Evolutionary conservation across 2,797 vertebrate genomes (phyloP).

Genomic region (Orientallactaga sibirica): DNA sequence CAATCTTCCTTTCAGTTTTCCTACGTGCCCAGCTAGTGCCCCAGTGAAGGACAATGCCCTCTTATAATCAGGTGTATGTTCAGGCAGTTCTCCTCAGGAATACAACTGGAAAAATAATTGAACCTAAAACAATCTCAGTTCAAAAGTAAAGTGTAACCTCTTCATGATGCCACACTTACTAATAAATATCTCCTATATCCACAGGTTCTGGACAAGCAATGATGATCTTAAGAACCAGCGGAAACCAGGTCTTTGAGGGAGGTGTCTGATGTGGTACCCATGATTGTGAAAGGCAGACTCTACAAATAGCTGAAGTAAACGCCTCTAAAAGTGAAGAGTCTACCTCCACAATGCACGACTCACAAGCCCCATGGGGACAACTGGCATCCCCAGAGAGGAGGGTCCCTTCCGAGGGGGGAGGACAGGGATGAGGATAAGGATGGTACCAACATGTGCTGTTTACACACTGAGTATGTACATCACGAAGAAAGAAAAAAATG

Average conservation of each 20-base stretch:
- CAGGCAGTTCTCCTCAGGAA: background rate
- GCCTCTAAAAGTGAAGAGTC: no score
- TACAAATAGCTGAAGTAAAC: background rate
- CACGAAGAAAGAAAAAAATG: no score
- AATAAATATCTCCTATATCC: background rate
- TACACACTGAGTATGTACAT: no score
- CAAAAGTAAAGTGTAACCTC: conserved; percentile 25
- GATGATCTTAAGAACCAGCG: background rate
- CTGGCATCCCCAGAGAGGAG: no score
- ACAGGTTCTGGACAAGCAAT: background rate
- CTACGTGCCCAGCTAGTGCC: background rate
- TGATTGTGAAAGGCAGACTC: background rate
- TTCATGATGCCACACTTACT: background rate
- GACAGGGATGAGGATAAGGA: no score
- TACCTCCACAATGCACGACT: no score
- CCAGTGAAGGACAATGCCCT: background rate
- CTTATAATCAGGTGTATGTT: background rate
- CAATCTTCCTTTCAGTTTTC: background rate
- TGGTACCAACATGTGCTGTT: no score
- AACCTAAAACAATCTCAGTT: background rate
- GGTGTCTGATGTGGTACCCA: background rate
- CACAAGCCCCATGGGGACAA: no score
- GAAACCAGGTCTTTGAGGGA: background rate
- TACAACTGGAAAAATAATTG: background rate
- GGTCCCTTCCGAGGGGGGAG: no score